Evolutionary conservation across 2,797 vertebrate genomes (phyloP).

Genomic region (Jordanella pulchra): DNA sequence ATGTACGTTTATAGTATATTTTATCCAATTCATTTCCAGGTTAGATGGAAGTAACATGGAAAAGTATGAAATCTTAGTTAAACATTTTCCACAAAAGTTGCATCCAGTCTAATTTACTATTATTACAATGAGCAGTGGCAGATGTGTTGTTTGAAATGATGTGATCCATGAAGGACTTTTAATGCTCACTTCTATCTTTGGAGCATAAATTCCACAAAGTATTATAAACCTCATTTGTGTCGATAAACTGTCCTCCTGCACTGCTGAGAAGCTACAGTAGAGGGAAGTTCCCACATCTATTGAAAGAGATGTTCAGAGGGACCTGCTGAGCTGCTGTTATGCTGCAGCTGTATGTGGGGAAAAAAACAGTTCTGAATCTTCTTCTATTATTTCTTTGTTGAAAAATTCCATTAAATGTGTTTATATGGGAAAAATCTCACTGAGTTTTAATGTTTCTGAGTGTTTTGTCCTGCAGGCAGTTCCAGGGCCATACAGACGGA

Average conservation of each 20-base stretch:
- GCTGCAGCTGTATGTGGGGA: neutral
- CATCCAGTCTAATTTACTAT: neutral
- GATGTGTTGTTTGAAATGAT: no score
- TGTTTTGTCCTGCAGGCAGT: constrained; percentile 62
- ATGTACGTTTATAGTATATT: no score
- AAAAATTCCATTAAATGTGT: no score
- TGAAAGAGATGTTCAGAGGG: neutral
- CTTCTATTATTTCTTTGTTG: neutral
- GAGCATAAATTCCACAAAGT: neutral
- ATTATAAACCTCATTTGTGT: neutral
- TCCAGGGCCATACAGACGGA: constrained; percentile 78
- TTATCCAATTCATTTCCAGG: neutral
- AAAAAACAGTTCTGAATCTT: neutral
- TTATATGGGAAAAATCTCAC: neutral
- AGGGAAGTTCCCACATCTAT: neutral
- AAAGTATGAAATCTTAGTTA: neutral
- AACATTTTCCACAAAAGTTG: no score
- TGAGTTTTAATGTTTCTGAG: neutral
- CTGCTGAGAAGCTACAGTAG: neutral
- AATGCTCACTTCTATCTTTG: no score
- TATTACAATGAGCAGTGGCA: neutral
- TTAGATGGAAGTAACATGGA: no score
- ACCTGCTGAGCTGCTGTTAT: neutral
- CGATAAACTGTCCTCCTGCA: neutral
- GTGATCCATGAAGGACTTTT: no score